Base-by-base conservation (phyloP, 2,113 vertebrate genomes). In the Percopsis transmontana region DNA sequence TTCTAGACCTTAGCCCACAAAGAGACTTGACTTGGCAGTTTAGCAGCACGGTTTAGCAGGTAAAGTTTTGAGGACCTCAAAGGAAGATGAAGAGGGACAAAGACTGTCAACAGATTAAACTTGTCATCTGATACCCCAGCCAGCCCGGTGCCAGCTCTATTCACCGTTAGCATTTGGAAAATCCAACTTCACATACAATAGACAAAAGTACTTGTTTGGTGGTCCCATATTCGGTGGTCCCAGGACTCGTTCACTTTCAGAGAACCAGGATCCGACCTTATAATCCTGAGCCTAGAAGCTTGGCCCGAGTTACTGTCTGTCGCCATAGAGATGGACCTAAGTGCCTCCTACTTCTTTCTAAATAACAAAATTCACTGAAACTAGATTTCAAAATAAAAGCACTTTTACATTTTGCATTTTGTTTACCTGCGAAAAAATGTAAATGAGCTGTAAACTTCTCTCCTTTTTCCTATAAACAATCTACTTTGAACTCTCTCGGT, bases 261-360 rank as follows among this genome's bases (percentile, higher is more conserved):
- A 47, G 41, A 12, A 58, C 14, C 51, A 45, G 39, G n/a, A 74
- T 63, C 66, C 62, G 62, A 69, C 61, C 55, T 68, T 66, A 24
- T 33, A 51, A 48, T 33, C 56, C 55, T 61, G 55, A 73, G 65
- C 58, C 72, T 69, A 50, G 38, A 55, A 23, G 39, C 18, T 39
- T 74, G 62, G 66, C 66, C 66, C 56, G 23, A 72, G 24, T 77
- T 68, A 76, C 50, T 42, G 70, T 64, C 51, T 78, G 47, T 80
- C 23, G 16, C 69, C 70, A 80, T 68, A 82, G 72, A 87, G 80
- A 87, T 76, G 79, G 88, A 92, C 87, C 85, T 61, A 92, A 92
- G 90, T 91, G 90, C 91, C 91, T 92, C 87, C 86, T 82, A 87
- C 82, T 82, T 80, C 73, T 91, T 90, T 92, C 74, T 75, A 83